Percentiles rank a stretch among this genome's conserved stretches.
These are phyloP conservation scores for Pseudopleuronectes americanus DNA, from an alignment of 2,797 vertebrate species.

Conservation along the genomic window DNA sequence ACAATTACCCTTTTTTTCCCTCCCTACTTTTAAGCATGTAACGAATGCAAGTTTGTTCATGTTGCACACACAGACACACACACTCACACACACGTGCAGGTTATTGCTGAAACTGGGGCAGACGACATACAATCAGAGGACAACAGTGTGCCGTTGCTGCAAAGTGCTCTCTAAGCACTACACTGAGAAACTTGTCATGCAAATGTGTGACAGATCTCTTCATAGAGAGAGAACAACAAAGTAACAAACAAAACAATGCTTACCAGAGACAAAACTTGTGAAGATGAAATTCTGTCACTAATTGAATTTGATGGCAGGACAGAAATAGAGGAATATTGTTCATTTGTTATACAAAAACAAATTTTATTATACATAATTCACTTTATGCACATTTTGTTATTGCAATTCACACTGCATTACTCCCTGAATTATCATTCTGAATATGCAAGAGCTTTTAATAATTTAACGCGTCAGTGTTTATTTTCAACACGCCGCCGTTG, in stretches of 20 bases:
- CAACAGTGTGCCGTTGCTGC: conserved; percentile 23
- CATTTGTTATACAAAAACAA: conserved; percentile 87
- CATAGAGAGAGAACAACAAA: conserved; percentile 71
- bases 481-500: conserved; percentile 73
- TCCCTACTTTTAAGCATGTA: not conserved
- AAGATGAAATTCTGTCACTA: conserved; percentile 76
- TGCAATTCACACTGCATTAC: conserved; percentile 75
- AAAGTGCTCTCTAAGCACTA: conserved; percentile 59
- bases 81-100: not conserved
- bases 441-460: conserved; percentile 87
- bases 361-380: conserved; percentile 86
- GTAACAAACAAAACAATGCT: conserved; percentile 78
- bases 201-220: conserved; percentile 80
- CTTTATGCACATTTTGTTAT: conserved; percentile 86
- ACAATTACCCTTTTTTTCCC: not conserved
- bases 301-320: conserved; percentile 77
- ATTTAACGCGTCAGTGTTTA: conserved; percentile 84
- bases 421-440: conserved; percentile 79
- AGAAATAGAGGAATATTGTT: conserved; percentile 81
- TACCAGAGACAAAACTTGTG: conserved; percentile 77
- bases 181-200: conserved; percentile 77
- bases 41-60: not conserved
- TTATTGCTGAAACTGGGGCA: not conserved
- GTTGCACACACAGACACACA: not conserved
- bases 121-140: conserved; percentile 39